Percentiles rank a stretch among this genome's conserved stretches.
These are phyloP conservation scores for Ardeotis arabs DNA, from an alignment of 2,113 vertebrate species.

Conservation along the genomic window DNA sequence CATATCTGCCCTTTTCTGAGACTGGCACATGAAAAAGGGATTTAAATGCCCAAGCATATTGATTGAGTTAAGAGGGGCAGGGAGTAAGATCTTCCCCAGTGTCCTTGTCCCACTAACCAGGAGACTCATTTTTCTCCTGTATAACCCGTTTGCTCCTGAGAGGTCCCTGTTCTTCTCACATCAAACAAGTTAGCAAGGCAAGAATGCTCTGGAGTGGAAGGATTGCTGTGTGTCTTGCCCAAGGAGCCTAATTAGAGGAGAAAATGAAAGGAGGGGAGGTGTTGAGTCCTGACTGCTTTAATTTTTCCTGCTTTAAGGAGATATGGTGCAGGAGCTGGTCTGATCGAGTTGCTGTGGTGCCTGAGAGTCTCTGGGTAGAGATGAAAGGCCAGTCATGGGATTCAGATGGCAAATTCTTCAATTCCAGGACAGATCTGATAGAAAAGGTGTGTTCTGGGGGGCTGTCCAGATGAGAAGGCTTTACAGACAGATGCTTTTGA, in stretches of 20 bases:
- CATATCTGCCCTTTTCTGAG: not conserved
- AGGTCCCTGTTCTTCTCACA: not conserved
- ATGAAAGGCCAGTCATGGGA: not conserved
- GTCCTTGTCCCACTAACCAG: not conserved
- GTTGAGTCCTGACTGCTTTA: not conserved
- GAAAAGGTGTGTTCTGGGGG: not conserved
- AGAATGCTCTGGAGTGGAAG: not conserved
- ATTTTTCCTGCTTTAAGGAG: not conserved
- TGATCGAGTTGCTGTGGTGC: not conserved
- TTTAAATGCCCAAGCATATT: not conserved
- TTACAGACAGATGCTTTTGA: not conserved
- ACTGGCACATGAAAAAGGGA: not conserved
- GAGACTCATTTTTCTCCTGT: not conserved
- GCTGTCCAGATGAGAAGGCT: not conserved
- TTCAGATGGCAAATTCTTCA: not conserved
- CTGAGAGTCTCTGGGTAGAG: not conserved
- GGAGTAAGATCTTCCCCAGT: not conserved
- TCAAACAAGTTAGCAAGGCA: not conserved
- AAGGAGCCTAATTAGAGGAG: not conserved
- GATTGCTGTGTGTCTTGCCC: not conserved
- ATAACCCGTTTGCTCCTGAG: not conserved
- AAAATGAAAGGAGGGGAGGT: not conserved
- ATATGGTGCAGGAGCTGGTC: not conserved
- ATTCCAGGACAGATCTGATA: not conserved
- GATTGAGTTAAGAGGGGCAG: not conserved